Evolutionary conservation across 2,797 vertebrate genomes (phyloP).

Genomic region (Pyrocephalus nanus): DNA sequence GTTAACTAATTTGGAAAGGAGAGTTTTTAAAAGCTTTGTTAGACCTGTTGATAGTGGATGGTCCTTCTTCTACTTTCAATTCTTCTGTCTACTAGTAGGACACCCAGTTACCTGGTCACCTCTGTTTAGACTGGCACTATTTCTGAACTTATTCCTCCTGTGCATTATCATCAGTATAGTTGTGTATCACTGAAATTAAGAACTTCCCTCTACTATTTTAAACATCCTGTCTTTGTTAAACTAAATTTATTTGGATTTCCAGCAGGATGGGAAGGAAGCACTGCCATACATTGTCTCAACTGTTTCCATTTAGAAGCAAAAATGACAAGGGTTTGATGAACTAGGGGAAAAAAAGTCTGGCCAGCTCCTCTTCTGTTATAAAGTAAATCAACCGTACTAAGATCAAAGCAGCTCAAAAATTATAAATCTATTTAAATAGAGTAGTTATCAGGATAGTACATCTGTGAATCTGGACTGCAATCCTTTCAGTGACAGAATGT

Average conservation of each 20-base stretch:
- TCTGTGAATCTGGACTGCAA: background rate
- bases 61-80: constrained; percentile 1
- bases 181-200: background rate
- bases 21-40: constrained; percentile 22
- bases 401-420: background rate
- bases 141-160: constrained; percentile 1
- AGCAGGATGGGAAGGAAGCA: background rate
- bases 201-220: background rate
- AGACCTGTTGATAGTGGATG: background rate
- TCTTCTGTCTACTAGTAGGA: background rate
- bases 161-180: background rate
- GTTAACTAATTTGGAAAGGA: background rate
- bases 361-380: background rate
- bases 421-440: background rate
- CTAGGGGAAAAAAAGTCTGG: background rate
- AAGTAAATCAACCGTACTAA: background rate
- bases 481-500: background rate
- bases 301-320: background rate
- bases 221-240: constrained; percentile 1
- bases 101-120: background rate
- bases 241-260: constrained; percentile 12
- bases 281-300: background rate
- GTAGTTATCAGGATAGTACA: background rate
- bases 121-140: constrained; percentile 15
- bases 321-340: background rate